Evolutionary conservation across 2,888 invertebrate species (phyloP), one percentile per base, ranked within the genome.

Genomic region (Eristalinus aeneus): DNA sequence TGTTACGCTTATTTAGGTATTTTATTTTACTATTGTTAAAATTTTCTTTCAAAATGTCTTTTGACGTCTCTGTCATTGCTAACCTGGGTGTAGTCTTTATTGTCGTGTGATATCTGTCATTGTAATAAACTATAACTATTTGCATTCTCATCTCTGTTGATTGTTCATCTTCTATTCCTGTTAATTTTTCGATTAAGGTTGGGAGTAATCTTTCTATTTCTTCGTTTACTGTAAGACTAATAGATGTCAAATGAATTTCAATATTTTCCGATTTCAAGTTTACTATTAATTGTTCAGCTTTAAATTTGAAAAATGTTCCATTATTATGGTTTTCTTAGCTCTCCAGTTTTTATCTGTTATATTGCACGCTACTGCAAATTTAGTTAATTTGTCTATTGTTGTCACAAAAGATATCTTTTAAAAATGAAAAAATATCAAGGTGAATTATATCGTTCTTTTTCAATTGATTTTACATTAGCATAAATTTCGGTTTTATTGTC

Each of bases 341-440:
- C 61, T 81, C 88, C 85, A 88, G n/a, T n/a, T n/a, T n/a, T n/a
- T n/a, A 67, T 85, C 78, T 36, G 75, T 82, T 22, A 79, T 86
- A 1, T 39, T 83, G 53, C 83, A 88, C 10, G 63, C 80, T 68
- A 64, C 82, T 58, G 79, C 86, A 60, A 86, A 88, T 68, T 86
- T 84, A 11, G 78, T 78, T 36, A 81, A 31, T 75, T 86, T 81
- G 61, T 84, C 81, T 1, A 84, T 80, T 36, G 74, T 81, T 1
- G 81, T 84, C 53, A 88, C 71, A 54, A 80, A 88, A 12, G 74
- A 9, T 61, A 71, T 61, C 63, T 81, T 84, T 27, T 61, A n/a
- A 10, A 64, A 36, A 46, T 80, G 60, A 56, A 84, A n/a, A 84
- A 39, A 84, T 67, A n/a, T 88, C 84, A 56, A 88, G 73, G 53